Percentiles rank a stretch among this genome's conserved stretches.
Evolutionary conservation across 1,140 invertebrate genomes (phyloP).

Genomic region (Anoplophora glabripennis): DNA sequence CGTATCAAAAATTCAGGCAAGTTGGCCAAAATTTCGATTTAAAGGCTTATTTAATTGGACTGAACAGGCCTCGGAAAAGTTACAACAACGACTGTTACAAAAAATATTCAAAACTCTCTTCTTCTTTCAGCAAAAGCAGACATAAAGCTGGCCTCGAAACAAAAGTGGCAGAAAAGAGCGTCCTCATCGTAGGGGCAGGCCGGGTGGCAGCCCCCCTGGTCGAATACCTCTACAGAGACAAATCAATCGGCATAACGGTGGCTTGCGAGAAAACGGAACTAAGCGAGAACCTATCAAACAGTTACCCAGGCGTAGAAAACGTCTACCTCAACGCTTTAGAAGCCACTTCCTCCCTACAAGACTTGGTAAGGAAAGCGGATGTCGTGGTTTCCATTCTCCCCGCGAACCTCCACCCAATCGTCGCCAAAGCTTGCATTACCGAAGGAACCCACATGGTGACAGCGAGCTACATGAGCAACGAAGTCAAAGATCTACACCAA

Average conservation of each 20-base stretch:
- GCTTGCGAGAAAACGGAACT: conserved; percentile 87
- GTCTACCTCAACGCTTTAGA: conserved; percentile 79
- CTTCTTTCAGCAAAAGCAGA: conserved; percentile 51
- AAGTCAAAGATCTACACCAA: conserved; percentile 69
- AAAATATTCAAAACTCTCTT: too few species aligned
- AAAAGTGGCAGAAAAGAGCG: conserved; percentile 55
- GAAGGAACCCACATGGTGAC: conserved; percentile 91
- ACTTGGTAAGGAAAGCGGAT: conserved; percentile 73
- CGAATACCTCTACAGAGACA: conserved; percentile 87
- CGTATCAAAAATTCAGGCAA: too few species aligned
- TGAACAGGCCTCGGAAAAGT: too few species aligned
- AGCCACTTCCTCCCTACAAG: conserved; percentile 65
- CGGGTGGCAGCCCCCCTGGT: conserved; percentile 90
- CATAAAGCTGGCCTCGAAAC: conserved; percentile 54
- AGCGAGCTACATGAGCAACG: conserved; percentile 87
- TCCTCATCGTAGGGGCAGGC: conserved; percentile 92
- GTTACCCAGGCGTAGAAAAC: conserved; percentile 76
- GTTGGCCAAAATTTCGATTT: too few species aligned
- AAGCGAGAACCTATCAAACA: conserved; percentile 74
- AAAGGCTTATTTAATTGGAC: too few species aligned
- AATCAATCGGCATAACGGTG: conserved; percentile 77
- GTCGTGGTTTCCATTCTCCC: conserved; percentile 90
- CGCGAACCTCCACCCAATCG: conserved; percentile 80
- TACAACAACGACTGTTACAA: too few species aligned
- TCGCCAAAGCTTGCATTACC: conserved; percentile 84